A percentile compares a stretch with the other conserved stretches of the same genome.
Evolutionary conservation across 2,888 invertebrate species (phyloP).

Genomic region (Syrista parreyssii): DNA sequence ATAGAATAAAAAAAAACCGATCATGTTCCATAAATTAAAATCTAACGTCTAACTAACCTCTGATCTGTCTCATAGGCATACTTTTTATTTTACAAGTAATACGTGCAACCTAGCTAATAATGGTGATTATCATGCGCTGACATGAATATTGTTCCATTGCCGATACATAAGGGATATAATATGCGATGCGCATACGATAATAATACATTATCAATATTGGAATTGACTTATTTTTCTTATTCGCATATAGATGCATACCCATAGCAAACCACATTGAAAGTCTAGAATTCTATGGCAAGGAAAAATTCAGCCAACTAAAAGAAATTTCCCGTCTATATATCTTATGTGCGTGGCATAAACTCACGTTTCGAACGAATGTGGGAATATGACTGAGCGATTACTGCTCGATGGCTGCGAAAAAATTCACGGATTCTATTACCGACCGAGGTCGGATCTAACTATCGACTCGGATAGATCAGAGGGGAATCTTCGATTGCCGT

Average conservation of each 20-base stretch:
- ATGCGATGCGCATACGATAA: neutral
- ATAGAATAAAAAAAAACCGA: neutral
- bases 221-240: neutral
- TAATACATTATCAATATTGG: neutral
- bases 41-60: neutral
- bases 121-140: neutral
- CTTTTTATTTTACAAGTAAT: neutral
- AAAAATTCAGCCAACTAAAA: neutral
- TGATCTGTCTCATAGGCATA: neutral
- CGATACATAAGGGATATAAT: neutral
- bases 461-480: neutral
- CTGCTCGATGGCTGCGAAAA: slow-evolving; percentile 17
- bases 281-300: neutral
- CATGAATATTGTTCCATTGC: neutral
- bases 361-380: slow-evolving; percentile 36
- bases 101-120: neutral
- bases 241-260: neutral
- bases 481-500: neutral
- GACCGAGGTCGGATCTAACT: neutral
- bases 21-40: neutral
- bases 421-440: slow-evolving; percentile 17
- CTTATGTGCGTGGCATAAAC: slow-evolving; percentile 13
- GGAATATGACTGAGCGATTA: slow-evolving; percentile 39
- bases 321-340: neutral
- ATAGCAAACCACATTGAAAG: neutral